Percentiles rank a stretch among this genome's conserved stretches.
Conservation (phyloP, 2,113 vertebrate genomes). For the Oncorhynchus clarkii region DNA sequence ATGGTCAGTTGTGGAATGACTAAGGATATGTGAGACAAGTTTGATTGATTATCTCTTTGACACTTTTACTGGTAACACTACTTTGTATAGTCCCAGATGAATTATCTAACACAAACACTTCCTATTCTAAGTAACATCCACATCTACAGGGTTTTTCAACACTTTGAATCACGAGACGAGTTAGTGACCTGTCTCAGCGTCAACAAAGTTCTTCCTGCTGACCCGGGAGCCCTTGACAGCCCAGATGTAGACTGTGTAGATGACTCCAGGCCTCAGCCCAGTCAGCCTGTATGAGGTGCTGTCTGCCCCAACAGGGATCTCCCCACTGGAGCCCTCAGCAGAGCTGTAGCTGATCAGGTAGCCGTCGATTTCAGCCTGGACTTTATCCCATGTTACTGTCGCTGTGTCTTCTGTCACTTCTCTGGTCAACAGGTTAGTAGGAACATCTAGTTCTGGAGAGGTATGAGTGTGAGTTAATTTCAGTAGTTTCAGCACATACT, state of each 20-base stretch:
- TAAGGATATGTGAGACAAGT: too few relatives aligned
- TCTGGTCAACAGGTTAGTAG: slow-evolving; percentile 54
- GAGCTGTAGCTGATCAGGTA: slow-evolving; percentile 69
- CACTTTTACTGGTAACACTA: too few relatives aligned
- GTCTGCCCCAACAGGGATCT: slow-evolving; percentile 67
- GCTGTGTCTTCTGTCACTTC: slow-evolving; percentile 62
- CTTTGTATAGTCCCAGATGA: too few relatives aligned
- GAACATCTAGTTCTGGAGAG: slow-evolving; percentile 30
- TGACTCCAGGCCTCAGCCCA: slow-evolving; percentile 71
- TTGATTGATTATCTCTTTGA: too few relatives aligned
- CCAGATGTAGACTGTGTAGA: slow-evolving; percentile 75
- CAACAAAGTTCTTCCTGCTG: slow-evolving; percentile 69
- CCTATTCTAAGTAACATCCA: too few relatives aligned
- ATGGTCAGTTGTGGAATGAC: too few relatives aligned
- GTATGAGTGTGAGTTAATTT: not conserved
- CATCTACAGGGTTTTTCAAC: not conserved
- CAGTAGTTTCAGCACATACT: too few relatives aligned
- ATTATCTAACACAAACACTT: too few relatives aligned
- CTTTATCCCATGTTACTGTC: slow-evolving; percentile 59
- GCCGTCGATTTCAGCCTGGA: slow-evolving; percentile 62
- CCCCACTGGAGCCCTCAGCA: slow-evolving; percentile 53
- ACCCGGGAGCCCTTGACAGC: slow-evolving; percentile 69
- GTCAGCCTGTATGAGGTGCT: slow-evolving; percentile 58
- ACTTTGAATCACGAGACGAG: not conserved
- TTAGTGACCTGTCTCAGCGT: slow-evolving; percentile 71